Conservation (phyloP, 2,888 invertebrate genomes). For the Dysmachus trigonus region DNA sequence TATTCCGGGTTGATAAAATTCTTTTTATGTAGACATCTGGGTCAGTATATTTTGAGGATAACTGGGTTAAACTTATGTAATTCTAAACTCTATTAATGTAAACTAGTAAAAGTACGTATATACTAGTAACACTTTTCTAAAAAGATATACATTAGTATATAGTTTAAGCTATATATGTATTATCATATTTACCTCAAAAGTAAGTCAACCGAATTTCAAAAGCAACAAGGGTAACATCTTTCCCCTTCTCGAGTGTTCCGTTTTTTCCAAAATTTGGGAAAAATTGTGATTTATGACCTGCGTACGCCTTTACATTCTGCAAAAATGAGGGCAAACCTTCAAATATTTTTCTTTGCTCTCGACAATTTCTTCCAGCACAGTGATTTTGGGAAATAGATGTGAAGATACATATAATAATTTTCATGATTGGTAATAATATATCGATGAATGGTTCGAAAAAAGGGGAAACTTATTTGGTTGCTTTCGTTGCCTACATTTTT, state of each 20-base stretch:
- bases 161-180: background rate
- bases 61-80: background rate
- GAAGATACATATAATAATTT: background rate
- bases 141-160: background rate
- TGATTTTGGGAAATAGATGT: background rate
- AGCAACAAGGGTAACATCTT: background rate
- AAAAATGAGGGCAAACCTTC: constrained; percentile 27
- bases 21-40: background rate
- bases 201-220: background rate
- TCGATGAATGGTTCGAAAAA: background rate
- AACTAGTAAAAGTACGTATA: background rate
- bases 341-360: constrained; percentile 21
- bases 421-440: background rate
- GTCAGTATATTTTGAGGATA: background rate
- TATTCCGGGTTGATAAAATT: background rate
- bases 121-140: background rate
- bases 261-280: constrained; percentile 26
- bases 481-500: too few relatives aligned
- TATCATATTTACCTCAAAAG: background rate
- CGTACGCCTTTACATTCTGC: background rate
- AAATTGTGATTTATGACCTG: constrained; percentile 37
- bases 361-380: constrained; percentile 24
- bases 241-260: background rate
- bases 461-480: background rate
- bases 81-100: background rate